Percentiles rank a stretch among this genome's conserved stretches.
Evolutionary conservation across 2,113 vertebrate genomes (phyloP).

Genomic region (Malurus alboscapulatus): DNA sequence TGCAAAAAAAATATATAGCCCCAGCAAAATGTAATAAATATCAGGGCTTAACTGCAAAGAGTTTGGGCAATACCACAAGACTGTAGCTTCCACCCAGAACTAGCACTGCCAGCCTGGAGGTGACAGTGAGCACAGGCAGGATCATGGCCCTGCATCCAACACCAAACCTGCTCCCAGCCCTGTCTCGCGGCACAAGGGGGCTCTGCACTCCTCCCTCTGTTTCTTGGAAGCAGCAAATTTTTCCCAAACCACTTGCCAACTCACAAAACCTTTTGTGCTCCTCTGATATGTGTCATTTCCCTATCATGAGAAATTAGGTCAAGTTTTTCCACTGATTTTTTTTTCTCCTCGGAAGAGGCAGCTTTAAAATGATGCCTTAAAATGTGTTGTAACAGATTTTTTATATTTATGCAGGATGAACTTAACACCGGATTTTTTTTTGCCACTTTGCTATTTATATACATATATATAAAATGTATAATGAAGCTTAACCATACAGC

Average conservation of each 20-base stretch:
- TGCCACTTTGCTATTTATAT: slow-evolving; percentile 84
- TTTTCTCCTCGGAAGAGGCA: slow-evolving; percentile 71
- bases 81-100: not conserved
- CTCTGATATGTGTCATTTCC: slow-evolving; percentile 61
- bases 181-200: fast-evolving
- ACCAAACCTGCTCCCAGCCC: not conserved
- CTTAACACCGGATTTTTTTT: slow-evolving; percentile 74
- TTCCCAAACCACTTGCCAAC: slow-evolving; percentile 63
- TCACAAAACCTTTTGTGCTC: slow-evolving; percentile 70
- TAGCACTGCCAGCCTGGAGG: not conserved
- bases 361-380: slow-evolving; percentile 73
- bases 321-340: slow-evolving; percentile 58
- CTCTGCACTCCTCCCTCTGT: not conserved
- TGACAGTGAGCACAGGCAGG: fast-evolving
- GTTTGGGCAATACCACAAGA: fast-evolving
- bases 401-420: slow-evolving; percentile 79
- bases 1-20: not conserved
- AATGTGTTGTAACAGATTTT: slow-evolving; percentile 70
- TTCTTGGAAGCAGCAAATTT: not conserved
- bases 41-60: not conserved
- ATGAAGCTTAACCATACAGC: slow-evolving; percentile 86
- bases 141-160: not conserved
- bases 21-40: not conserved
- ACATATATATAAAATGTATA: slow-evolving; percentile 83
- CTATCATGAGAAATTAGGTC: slow-evolving; percentile 67